Conservation (phyloP, 2,797 vertebrate species). For the Arctocebus calabarensis region DNA sequence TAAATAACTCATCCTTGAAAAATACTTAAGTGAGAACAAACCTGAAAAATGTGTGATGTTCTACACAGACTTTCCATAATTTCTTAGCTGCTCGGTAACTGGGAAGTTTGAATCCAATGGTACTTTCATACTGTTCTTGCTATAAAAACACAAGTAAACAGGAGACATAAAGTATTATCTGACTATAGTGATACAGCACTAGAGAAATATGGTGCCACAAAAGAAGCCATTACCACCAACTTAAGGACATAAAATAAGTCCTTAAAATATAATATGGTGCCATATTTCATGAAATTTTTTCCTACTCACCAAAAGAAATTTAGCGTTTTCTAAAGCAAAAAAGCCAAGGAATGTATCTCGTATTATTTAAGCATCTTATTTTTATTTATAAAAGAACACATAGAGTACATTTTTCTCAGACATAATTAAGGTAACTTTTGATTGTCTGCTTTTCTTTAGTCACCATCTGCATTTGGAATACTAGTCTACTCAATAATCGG, state of each 20-base stretch:
- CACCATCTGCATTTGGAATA: not conserved
- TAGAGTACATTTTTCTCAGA: not conserved
- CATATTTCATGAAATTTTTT: constrained; percentile 11
- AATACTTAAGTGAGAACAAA: constrained; percentile 82
- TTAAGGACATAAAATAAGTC: not conserved
- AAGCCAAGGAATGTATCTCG: not conserved
- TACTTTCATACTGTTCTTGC: constrained; percentile 97
- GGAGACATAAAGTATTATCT: not conserved
- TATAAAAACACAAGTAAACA: constrained; percentile 82
- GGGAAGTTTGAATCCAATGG: constrained; percentile 96
- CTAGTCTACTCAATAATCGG: not conserved
- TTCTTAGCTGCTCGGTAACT: constrained; percentile 98
- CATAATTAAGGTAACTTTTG: constrained; percentile 21
- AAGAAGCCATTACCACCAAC: constrained; percentile 8
- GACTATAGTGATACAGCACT: not conserved
- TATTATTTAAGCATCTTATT: constrained; percentile 23
- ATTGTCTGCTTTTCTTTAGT: constrained; percentile 43
- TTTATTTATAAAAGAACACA: constrained; percentile 52
- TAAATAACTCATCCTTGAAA: constrained; percentile 61
- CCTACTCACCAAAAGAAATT: constrained; percentile 63
- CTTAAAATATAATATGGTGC: too few relatives aligned
- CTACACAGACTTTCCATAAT: constrained; percentile 98
- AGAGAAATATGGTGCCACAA: constrained; percentile 16
- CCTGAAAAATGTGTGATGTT: constrained; percentile 99
- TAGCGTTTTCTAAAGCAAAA: constrained; percentile 37